phyloP scores from a whole-genome alignment of 2,113 vertebrate species.

The Callionymus lyra region DNA sequence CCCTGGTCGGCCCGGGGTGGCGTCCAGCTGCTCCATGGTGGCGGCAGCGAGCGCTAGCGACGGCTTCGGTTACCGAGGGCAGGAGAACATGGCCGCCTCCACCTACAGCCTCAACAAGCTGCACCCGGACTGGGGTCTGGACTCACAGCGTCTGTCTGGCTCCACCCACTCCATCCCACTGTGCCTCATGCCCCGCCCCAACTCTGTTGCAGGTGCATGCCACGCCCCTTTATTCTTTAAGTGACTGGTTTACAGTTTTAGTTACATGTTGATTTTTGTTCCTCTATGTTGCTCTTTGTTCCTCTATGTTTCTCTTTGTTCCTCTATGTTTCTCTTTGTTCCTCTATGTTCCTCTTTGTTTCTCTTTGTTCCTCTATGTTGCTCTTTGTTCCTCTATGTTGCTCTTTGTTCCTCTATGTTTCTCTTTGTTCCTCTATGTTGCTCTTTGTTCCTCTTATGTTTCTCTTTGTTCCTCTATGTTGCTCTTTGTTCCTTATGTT shows the following conservation, averaged over 20 bases:
- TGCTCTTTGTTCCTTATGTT: too few relatives aligned
- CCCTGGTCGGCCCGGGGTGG: slow-evolving; percentile 69
- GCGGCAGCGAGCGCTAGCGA: slow-evolving; percentile 24
- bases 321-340: too few relatives aligned
- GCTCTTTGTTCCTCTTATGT: too few relatives aligned
- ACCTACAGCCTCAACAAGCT: slow-evolving; percentile 96
- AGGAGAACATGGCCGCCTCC: slow-evolving; percentile 86
- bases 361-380: too few relatives aligned
- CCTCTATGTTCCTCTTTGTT: too few relatives aligned
- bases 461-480: too few relatives aligned
- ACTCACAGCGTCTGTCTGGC: slow-evolving; percentile 74
- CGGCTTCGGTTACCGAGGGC: slow-evolving; percentile 79
- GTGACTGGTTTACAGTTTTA: background rate
- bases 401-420: too few relatives aligned
- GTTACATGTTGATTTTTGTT: too few relatives aligned
- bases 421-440: too few relatives aligned
- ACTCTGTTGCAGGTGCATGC: slow-evolving; percentile 86
- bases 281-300: background rate
- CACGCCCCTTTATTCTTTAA: too few relatives aligned
- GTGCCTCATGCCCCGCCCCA: slow-evolving; percentile 92
- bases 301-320: background rate
- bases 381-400: too few relatives aligned
- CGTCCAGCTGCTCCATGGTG: slow-evolving; percentile 56
- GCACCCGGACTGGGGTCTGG: slow-evolving; percentile 76
- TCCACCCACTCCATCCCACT: slow-evolving; percentile 91